Evolutionary conservation across 2,888 invertebrate genomes (phyloP), one percentile per base, ranked within the genome.

Genomic region (Dinocampus coccinellae): DNA sequence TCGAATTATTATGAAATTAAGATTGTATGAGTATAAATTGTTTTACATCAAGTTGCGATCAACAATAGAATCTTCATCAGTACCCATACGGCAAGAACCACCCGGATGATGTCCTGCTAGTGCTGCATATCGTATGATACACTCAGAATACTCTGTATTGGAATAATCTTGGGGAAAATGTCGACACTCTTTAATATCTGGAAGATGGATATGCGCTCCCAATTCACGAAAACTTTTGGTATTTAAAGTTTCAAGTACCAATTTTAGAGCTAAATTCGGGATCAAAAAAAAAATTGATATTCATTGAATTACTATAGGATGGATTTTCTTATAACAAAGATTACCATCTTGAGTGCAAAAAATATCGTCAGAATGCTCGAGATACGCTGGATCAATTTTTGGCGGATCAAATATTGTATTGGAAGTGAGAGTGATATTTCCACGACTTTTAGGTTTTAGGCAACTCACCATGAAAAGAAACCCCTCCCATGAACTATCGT

Each of bases 21-120:
- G 11, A 29, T 7, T 33, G 6, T 10, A 47, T n/a, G n/a, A 26
- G 2, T 65, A 7, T 36, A 39, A 11, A 42, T 3, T n/a, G 26
- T 20, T 34, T 72, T 79, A 93, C 93, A 91, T 90, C 6, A 94
- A 85, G 53, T 91, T 82, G 1, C 91, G 87, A 81, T 95, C 93
- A 0, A 95, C 93, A 0, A 95, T 95, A 2, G 91, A 89, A 57
- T 79, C 74, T 36, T 84, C 88, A 22, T 80, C 79, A 1, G 76
- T 69, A 1, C 94, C 95, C 84, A 95, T 94, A 39, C 92, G 90
- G 81, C 94, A 94, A 0, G 93, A 94, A 11, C 96, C 95, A 0
- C 92, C 93, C 0, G 92, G 93, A 85, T 96, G 96, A 84, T 96
- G 95, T 0, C 94, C 93, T 0, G 93, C 91, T 26, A 93, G 88